These are phyloP conservation scores for Danio rerio DNA, from an alignment of 2,113 vertebrate genomes.

Conservation along the genomic window GRCz12tu NC_133190.1:9408501-9409000, in stretches of 20 bases:
- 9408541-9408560: too few species aligned
- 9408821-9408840: slow-evolving; percentile 65
- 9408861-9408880: slow-evolving; percentile 53
- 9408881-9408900: slow-evolving; percentile 45
- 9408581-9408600: too few species aligned
- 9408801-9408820: slow-evolving; percentile 42
- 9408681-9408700: neutral
- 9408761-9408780: neutral
- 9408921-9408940: slow-evolving; percentile 53
- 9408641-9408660: neutral
- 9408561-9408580: too few species aligned
- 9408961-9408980: slow-evolving; percentile 24
- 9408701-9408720: neutral
- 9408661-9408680: neutral
- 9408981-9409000: slow-evolving; percentile 36
- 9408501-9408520: too few species aligned
- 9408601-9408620: too few species aligned
- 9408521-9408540: too few species aligned
- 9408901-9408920: slow-evolving; percentile 55
- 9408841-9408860: slow-evolving; percentile 57
- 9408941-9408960: slow-evolving; percentile 51
- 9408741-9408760: neutral
- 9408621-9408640: neutral
- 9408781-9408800: neutral
- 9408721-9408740: neutral